phyloP scores from a whole-genome alignment of 2,113 vertebrate genomes.

The Leptobrachium leishanense region DNA sequence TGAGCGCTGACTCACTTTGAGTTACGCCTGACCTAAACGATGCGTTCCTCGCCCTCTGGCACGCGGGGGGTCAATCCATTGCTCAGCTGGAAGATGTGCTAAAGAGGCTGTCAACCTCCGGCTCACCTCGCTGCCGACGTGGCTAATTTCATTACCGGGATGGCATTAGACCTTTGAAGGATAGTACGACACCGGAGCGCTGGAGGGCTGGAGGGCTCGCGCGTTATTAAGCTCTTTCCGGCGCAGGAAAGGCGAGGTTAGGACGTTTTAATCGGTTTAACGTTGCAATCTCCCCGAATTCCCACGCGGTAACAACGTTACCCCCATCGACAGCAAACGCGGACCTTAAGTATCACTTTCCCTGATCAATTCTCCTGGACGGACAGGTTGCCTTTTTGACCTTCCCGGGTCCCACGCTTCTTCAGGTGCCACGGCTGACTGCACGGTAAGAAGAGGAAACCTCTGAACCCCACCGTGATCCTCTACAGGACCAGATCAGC shows the following conservation, averaged over 20 bases:
- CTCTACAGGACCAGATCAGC: no score
- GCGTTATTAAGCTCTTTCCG: conserved; percentile 80
- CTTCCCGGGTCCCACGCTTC: conserved; percentile 50
- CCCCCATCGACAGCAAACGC: conserved; percentile 71
- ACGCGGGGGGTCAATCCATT: conserved; percentile 14
- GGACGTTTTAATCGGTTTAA: conserved; percentile 83
- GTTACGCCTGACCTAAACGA: no score
- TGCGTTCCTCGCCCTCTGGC: conserved; percentile 45
- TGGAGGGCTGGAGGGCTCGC: conserved; percentile 70
- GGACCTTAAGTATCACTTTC: conserved; percentile 60
- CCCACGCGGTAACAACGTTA: conserved; percentile 85
- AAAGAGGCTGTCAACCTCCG: conserved; percentile 70
- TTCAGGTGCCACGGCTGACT: no score
- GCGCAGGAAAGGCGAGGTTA: conserved; percentile 85
- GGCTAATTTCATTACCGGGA: conserved; percentile 90
- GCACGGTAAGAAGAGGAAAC: no score
- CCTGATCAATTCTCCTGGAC: conserved; percentile 80
- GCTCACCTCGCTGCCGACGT: conserved; percentile 71
- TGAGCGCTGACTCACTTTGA: no score
- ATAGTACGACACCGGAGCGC: conserved; percentile 74
- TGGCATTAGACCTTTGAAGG: conserved; percentile 79
- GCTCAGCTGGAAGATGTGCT: conserved; percentile 68
- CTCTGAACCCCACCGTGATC: no score
- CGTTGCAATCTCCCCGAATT: conserved; percentile 63
- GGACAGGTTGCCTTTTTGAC: conserved; percentile 91